Evolutionary conservation across 2,113 vertebrate genomes (phyloP).

Genomic region (Aegotheles bennettii): DNA sequence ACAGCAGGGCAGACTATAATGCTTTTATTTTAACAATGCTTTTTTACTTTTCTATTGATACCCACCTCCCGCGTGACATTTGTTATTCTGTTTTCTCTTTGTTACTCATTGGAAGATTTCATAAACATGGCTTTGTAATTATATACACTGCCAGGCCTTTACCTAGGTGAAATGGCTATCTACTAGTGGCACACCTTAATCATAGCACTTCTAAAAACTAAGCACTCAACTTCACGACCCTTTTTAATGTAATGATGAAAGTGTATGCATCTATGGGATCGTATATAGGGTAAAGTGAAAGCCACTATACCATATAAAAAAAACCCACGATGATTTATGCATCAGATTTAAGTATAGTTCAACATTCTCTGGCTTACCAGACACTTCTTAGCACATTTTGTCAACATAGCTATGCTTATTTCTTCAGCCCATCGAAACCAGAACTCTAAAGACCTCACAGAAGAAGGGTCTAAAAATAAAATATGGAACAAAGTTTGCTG

Average conservation of each 20-base stretch:
- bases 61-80: not conserved
- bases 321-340: not conserved
- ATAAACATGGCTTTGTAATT: not conserved
- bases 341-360: not conserved
- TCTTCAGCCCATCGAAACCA: not conserved
- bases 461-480: not conserved
- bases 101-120: not conserved
- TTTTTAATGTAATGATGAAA: not conserved
- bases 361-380: not conserved
- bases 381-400: not conserved
- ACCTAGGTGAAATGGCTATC: rapidly evolving
- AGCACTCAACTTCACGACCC: not conserved
- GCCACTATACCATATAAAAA: not conserved
- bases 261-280: not conserved
- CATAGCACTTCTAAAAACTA: not conserved
- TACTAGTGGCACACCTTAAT: not conserved
- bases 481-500: not conserved
- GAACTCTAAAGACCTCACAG: not conserved
- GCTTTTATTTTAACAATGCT: not conserved
- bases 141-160: not conserved
- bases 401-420: not conserved
- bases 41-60: not conserved
- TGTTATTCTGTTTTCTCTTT: not conserved
- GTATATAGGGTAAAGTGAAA: not conserved
- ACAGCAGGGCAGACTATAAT: not conserved